A percentile compares a stretch with the other conserved stretches of the same genome.
Evolutionary conservation across 2,888 invertebrate species (phyloP).

Genomic region (Agrotis puta): DNA sequence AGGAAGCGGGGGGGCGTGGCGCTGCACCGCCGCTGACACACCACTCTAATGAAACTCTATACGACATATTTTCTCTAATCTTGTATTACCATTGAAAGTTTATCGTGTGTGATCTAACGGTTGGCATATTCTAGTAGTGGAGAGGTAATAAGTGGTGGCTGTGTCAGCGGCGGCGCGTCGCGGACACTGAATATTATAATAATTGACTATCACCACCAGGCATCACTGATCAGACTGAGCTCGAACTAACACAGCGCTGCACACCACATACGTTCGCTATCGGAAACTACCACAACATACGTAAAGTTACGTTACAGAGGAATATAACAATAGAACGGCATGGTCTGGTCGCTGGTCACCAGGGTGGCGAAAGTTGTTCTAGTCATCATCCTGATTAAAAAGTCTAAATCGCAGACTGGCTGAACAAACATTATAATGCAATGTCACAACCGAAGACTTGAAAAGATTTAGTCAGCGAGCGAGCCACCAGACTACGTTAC

Average conservation of each 20-base stretch:
- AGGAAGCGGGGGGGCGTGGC: conserved; percentile 77
- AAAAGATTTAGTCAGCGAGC: conserved; percentile 1
- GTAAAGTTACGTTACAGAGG: conserved; percentile 5
- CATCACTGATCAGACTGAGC: conserved; percentile 69
- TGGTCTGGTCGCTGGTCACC: background rate
- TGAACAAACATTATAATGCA: conserved; percentile 8
- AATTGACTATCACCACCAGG: conserved; percentile 86
- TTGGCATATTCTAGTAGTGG: background rate
- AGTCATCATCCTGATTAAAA: background rate
- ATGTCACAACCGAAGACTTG: conserved; percentile 31
- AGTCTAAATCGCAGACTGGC: background rate
- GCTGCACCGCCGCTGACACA: conserved; percentile 69
- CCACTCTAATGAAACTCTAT: conserved; percentile 26
- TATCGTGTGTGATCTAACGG: background rate
- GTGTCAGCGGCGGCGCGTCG: conserved; percentile 68
- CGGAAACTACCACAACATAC: conserved; percentile 20
- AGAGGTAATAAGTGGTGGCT: background rate
- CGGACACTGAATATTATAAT: conserved; percentile 80
- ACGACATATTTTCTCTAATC: background rate
- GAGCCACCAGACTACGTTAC: background rate
- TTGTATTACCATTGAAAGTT: background rate
- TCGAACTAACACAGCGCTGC: conserved; percentile 61
- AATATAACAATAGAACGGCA: background rate
- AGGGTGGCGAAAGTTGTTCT: background rate
- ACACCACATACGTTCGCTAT: conserved; percentile 56